phyloP scores from a whole-genome alignment of 2,113 vertebrate species.

The Megaceryle maxima region DNA sequence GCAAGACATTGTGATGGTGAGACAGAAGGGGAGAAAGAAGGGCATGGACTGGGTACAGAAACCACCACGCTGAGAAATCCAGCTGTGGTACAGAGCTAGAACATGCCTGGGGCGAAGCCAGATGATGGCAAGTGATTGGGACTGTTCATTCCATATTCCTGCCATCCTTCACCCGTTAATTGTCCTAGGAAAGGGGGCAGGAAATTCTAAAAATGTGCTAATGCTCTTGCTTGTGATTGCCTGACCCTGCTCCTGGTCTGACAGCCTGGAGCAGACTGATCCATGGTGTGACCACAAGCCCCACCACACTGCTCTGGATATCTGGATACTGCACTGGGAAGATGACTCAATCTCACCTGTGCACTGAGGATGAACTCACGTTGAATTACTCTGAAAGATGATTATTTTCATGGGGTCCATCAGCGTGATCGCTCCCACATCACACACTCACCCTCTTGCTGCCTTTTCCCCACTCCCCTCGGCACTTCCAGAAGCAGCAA shows the following conservation, averaged over 20 bases:
- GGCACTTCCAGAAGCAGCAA: background rate
- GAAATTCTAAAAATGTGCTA: background rate
- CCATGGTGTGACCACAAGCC: rapidly evolving
- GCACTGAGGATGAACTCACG: background rate
- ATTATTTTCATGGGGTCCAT: rapidly evolving
- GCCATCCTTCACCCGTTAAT: background rate
- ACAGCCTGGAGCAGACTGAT: background rate
- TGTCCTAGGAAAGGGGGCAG: background rate
- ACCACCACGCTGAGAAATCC: rapidly evolving
- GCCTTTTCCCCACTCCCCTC: background rate
- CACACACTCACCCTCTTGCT: background rate
- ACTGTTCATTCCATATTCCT: rapidly evolving
- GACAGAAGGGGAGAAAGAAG: background rate
- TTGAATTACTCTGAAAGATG: background rate
- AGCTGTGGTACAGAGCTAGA: background rate
- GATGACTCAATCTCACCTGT: background rate
- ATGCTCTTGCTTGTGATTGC: background rate
- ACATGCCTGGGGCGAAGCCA: background rate
- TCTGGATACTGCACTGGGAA: background rate
- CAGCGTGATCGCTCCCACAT: background rate
- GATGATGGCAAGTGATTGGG: background rate
- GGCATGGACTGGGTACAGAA: background rate
- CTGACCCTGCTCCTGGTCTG: background rate
- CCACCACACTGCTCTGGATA: background rate
- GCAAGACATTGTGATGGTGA: background rate